Evolutionary conservation across 2,797 vertebrate genomes (phyloP), one percentile per base, ranked within the genome.

Genomic region (Florisuga fusca): DNA sequence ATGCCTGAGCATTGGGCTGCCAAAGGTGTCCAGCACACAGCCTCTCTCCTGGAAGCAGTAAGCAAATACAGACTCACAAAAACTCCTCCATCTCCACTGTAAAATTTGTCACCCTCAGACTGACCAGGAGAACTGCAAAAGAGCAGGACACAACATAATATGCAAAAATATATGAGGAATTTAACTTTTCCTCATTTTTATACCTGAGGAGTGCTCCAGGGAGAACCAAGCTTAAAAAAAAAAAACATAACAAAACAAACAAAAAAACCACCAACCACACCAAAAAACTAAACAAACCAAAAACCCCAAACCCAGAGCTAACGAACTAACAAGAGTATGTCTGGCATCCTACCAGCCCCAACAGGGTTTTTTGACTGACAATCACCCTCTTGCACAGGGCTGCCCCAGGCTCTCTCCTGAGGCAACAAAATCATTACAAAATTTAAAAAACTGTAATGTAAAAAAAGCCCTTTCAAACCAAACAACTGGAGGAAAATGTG

Each of bases 171-270:
- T 33, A 68, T 7, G 7, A 68, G 5, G 15, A 90, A 51, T 31
- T 2, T 38, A 25, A 55, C 45, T 74, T 85, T 62, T 9, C 10
- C 4, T 15, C 54, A 10, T 5, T 62, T 83, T 59, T 63, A 48
- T 2, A 4, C 13, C 31, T 41, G 26, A 3, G 31, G 11, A 69
- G 34, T 68, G 3, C n/a, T 12, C n/a, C 1, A 1, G 4, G 9
- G 29, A 75, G 31, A 53, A 6, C 16, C 31, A 25, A 10, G 3
- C 9, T 31, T 43, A 19, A 34, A 12, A 58, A 91, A 73, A 14
- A 12, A 1, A 36, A 36, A 36, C 36, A 36, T 10, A 36, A 36
- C 36, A 36, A 36, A 36, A 36, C 36, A 36, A 36, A 36, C 36
- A 36, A 36, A 8, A 36, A 36, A 36, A n/a, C n/a, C n/a, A n/a